Evolutionary conservation across 2,113 vertebrate species (phyloP), one percentile per base, ranked within the genome.

Genomic region (Seriola dumerili): DNA sequence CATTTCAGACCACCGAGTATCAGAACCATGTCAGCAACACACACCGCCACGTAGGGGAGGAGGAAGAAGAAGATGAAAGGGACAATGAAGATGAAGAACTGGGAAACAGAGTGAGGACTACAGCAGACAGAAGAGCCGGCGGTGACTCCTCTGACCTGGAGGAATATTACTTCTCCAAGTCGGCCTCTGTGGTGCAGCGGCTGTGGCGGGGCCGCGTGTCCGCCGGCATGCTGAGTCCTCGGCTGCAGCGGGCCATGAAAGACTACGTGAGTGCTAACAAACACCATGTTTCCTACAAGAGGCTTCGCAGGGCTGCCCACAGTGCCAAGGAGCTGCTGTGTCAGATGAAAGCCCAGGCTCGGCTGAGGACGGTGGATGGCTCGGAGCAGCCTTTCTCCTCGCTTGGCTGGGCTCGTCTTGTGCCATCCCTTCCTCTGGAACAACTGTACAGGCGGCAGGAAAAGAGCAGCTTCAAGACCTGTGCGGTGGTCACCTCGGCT

Each of bases 401-500:
- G 3, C 92, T 99, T 1, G 97, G 97, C 78, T 99, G 98, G 98
- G 94, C 93, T 66, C 91, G 87, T 3, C 94, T 98, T 1, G 97
- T 99, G 75, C 98, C 98, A 0, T 64, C 92, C 0, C 91, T 92
- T 52, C 91, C 96, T 0, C 90, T 99, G 72, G 93, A 94, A 70
- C 94, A 92, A 67, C 94, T 98, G 65, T 91, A 95, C 85, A 77
- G 92, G 8, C 87, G 42, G 13, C 94, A 93, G 59, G 78, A 46
- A 17, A 66, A 16, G 59, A 86, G 61, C 44, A 55, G 83, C 50
- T 97, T 97, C 81, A 93, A 91, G 80, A 96, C 93, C 76, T 99
- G 98, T 71, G 98, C 98, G 0, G 99, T 99, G 19, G 99, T 99
- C 90, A 97, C 97, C 73, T 99, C 98, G 11, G 97, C 98, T 0